Percentiles rank a stretch among this genome's conserved stretches.
Evolutionary conservation across 1,140 invertebrate genomes (phyloP).

Genomic region (Lepeophtheirus salmonis): DNA sequence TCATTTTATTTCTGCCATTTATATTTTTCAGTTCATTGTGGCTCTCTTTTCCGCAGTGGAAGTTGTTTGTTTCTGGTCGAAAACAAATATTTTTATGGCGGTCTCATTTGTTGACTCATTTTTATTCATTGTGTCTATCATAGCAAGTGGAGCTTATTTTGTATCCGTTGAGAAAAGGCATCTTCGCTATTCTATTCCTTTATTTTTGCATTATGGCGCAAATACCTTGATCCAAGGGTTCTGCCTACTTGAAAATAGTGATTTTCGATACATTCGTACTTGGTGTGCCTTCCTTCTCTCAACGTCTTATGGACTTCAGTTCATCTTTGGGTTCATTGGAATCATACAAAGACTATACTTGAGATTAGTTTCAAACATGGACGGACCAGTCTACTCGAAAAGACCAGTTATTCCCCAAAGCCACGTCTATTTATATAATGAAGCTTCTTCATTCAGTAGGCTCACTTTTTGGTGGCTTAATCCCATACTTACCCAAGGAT

Average conservation of each 20-base stretch:
- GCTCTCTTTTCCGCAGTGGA: neutral
- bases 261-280: neutral
- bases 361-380: neutral
- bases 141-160: neutral
- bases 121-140: neutral
- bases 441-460: neutral
- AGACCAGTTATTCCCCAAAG: neutral
- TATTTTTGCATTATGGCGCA: neutral
- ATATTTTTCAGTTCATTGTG: neutral
- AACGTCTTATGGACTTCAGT: neutral
- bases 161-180: neutral
- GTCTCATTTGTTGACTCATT: neutral
- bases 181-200: neutral
- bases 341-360: neutral
- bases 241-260: neutral
- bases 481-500: neutral
- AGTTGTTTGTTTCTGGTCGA: neutral
- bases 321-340: neutral
- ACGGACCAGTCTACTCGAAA: neutral
- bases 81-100: neutral
- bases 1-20: neutral
- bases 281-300: neutral
- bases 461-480: conserved; percentile 3
- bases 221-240: neutral
- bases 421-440: conserved; percentile 2